phyloP scores from a whole-genome alignment of 2,797 vertebrate genomes.

The Galagoides demidoff region DNA sequence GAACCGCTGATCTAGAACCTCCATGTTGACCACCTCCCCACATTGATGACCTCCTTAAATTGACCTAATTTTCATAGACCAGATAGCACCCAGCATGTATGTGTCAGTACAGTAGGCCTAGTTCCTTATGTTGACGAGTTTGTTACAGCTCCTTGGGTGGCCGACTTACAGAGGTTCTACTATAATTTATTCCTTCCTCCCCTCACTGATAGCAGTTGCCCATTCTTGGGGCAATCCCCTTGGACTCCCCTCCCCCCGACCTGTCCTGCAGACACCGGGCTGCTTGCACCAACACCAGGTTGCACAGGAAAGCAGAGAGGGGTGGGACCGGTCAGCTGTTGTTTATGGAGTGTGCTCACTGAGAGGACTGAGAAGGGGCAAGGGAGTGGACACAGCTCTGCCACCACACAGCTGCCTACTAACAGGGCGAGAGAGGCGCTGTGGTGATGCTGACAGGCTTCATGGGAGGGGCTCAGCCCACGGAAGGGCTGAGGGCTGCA shows the following conservation, averaged over 20 bases:
- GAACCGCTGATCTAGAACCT: too few species aligned
- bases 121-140: too few species aligned
- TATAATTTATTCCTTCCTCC: neutral
- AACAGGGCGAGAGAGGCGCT: neutral
- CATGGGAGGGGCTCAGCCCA: neutral
- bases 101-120: too few species aligned
- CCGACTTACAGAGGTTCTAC: too few species aligned
- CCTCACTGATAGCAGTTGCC: neutral
- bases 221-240: neutral
- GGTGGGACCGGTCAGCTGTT: neutral
- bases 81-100: too few species aligned
- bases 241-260: too few species aligned
- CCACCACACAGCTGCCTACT: neutral
- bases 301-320: neutral
- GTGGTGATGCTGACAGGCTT: neutral
- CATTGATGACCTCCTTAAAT: too few species aligned
- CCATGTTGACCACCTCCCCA: too few species aligned
- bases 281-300: neutral
- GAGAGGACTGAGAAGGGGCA: neutral
- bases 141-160: too few species aligned
- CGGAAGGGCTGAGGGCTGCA: neutral
- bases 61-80: too few species aligned
- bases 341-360: neutral
- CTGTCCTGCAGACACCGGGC: rapidly evolving
- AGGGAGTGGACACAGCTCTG: neutral